These are phyloP conservation scores for Pantherophis alleghaniensis DNA, from an alignment of 2,797 vertebrate genomes.

Conservation along the genomic window DNA sequence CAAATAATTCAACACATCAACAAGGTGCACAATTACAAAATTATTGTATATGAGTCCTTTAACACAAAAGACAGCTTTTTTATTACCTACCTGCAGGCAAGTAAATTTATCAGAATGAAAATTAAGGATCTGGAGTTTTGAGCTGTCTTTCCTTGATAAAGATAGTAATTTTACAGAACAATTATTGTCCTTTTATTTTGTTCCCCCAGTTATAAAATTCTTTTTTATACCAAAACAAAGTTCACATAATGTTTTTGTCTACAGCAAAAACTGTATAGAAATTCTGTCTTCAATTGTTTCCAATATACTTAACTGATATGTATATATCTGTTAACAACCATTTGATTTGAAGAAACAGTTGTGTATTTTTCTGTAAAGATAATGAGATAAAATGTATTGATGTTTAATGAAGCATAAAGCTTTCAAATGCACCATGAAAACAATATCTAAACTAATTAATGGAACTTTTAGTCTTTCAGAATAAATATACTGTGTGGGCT, in stretches of 20 bases:
- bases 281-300: conserved; percentile 44
- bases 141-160: not conserved
- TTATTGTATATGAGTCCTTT: not conserved
- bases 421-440: conserved; percentile 77
- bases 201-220: conserved; percentile 1
- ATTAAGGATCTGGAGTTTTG: not conserved
- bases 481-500: conserved; percentile 69
- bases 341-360: conserved; percentile 63
- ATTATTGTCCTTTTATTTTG: conserved; percentile 35
- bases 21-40: not conserved
- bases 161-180: conserved; percentile 36
- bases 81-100: not conserved
- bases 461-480: conserved; percentile 75
- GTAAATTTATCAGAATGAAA: not conserved
- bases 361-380: conserved; percentile 63
- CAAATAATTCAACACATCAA: not conserved
- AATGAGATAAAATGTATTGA: conserved; percentile 73
- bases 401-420: conserved; percentile 83
- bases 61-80: not conserved
- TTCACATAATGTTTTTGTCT: conserved; percentile 56
- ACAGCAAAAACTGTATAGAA: conserved; percentile 33
- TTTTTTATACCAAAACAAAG: conserved; percentile 46
- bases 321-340: conserved; percentile 70
- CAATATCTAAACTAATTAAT: conserved; percentile 83
- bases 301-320: conserved; percentile 65